Percentiles rank a stretch among this genome's conserved stretches.
These are phyloP conservation scores for Heliconius congener DNA, from an alignment of 1,140 invertebrate species.

Conservation along the genomic window DNA sequence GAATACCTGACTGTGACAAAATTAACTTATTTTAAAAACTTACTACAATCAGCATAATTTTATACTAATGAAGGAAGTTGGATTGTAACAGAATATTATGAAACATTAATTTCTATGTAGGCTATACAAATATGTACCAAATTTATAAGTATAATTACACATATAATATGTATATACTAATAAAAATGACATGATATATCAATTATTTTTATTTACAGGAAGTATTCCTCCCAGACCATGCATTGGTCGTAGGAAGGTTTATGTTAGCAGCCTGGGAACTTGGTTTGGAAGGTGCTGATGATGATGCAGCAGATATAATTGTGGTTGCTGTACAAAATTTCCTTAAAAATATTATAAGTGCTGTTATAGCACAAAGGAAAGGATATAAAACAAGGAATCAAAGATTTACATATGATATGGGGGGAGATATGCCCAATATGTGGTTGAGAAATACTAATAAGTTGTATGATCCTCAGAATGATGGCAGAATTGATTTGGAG, in stretches of 20 bases:
- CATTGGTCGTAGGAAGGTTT: conserved; percentile 88
- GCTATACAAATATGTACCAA: no score
- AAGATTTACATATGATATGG: conserved; percentile 87
- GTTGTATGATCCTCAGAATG: conserved; percentile 69
- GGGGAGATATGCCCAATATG: conserved; percentile 86
- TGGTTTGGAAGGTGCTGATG: conserved; percentile 89
- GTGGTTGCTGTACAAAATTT: conserved; percentile 87
- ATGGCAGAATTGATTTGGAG: conserved; percentile 78
- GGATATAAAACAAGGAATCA: conserved; percentile 86
- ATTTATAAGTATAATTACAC: not conserved
- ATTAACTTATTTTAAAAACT: no score
- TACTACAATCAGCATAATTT: no score
- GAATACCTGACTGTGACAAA: no score
- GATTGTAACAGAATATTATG: no score
- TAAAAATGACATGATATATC: no score
- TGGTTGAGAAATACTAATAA: conserved; percentile 85
- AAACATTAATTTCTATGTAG: no score
- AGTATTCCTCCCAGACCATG: conserved; percentile 88
- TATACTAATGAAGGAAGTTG: no score
- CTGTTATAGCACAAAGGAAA: conserved; percentile 86
- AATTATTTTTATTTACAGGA: conserved; percentile 78
- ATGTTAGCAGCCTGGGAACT: conserved; percentile 91
- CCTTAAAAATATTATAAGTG: conserved; percentile 89
- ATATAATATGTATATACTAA: no score
- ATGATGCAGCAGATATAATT: conserved; percentile 88